Evolutionary conservation across 2,113 vertebrate genomes (phyloP).

Genomic region (Pyrgilauda ruficollis): DNA sequence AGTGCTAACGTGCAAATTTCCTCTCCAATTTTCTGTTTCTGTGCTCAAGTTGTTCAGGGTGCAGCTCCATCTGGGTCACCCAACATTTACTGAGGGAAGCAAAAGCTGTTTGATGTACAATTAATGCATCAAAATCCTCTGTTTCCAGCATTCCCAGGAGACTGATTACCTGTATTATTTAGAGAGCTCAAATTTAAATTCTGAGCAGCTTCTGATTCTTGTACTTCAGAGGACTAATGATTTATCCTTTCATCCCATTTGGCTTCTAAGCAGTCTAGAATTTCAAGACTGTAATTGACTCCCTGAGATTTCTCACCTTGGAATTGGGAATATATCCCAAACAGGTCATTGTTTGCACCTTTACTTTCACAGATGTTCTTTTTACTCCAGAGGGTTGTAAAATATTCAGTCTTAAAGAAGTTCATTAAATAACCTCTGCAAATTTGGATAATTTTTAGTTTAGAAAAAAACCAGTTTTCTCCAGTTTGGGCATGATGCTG

Average conservation of each 20-base stretch:
- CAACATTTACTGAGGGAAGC: not conserved
- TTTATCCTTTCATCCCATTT: not conserved
- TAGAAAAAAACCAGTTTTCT: not conserved
- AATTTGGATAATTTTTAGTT: not conserved
- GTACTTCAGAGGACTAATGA: not conserved
- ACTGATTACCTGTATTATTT: conserved; percentile 1
- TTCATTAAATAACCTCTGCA: not conserved
- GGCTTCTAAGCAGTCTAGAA: not conserved
- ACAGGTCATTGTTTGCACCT: not conserved
- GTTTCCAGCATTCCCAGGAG: not conserved
- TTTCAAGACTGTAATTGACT: not conserved
- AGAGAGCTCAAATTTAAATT: not conserved
- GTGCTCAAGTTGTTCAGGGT: not conserved
- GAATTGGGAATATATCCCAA: not conserved
- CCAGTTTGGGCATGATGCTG: not conserved
- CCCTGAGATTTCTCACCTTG: not conserved
- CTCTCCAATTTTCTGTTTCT: not conserved
- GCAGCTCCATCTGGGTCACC: not conserved
- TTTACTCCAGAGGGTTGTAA: not conserved
- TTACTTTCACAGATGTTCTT: not conserved
- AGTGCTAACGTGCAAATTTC: not conserved
- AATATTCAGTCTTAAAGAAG: not conserved
- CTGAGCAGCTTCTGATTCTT: not conserved
- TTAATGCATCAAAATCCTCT: not conserved
- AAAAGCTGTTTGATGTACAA: not conserved